Evolutionary conservation across 2,888 invertebrate genomes (phyloP).

Genomic region (Sarcophaga carnaria): DNA sequence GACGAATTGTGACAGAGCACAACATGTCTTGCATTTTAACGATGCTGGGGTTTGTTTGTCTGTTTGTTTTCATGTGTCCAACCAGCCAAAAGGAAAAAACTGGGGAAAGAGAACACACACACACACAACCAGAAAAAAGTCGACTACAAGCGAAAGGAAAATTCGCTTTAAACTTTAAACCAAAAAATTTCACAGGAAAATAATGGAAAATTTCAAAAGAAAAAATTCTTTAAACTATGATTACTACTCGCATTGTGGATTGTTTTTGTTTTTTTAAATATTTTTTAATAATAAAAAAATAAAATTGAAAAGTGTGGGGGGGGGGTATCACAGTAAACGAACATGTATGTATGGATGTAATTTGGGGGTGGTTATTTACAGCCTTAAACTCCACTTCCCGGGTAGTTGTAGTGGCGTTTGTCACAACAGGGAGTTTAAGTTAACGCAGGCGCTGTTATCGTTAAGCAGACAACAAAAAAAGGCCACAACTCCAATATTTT

Average conservation of each 20-base stretch:
- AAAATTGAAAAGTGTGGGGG: too few species aligned
- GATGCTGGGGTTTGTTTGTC: slow-evolving; percentile 26
- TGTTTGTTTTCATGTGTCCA: slow-evolving; percentile 65
- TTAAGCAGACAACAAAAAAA: neutral
- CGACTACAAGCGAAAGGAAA: slow-evolving; percentile 44
- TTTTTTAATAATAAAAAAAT: slow-evolving; percentile 43
- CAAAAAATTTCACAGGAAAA: neutral
- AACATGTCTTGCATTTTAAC: slow-evolving; percentile 69
- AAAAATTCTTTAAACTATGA: slow-evolving; percentile 37
- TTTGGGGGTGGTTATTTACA: slow-evolving; percentile 50
- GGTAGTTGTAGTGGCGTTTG: neutral
- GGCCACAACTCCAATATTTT: neutral
- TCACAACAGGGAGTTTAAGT: neutral
- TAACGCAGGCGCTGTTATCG: neutral
- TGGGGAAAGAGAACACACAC: slow-evolving; percentile 54
- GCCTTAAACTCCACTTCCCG: neutral
- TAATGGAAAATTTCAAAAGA: neutral
- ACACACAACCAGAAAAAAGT: slow-evolving; percentile 16
- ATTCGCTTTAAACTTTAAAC: slow-evolving; percentile 55
- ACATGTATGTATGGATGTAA: too few species aligned
- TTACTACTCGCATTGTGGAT: too few species aligned
- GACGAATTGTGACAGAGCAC: slow-evolving; percentile 75
- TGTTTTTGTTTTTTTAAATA: neutral
- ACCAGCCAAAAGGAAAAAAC: slow-evolving; percentile 38
- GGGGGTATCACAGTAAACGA: too few species aligned